Evolutionary conservation across 2,113 vertebrate species (phyloP), one percentile per base, ranked within the genome.

Genomic region (Euleptes europaea): DNA sequence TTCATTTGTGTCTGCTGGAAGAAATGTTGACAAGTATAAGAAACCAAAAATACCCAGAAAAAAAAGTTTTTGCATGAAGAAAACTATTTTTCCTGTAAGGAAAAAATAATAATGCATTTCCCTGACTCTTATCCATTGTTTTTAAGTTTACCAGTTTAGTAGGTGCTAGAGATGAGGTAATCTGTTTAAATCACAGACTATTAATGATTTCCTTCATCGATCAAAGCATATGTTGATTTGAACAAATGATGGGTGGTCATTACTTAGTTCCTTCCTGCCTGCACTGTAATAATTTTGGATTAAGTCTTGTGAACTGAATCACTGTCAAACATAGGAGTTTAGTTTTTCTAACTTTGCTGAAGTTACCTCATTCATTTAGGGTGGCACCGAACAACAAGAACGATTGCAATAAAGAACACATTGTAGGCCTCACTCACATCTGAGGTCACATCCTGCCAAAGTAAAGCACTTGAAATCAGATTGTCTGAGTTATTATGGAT

Each of bases 1-100:
- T 92, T 96, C 94, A 78, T 92, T 95, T 95, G 94, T 94, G 93
- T 94, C 95, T 97, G 96, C 91, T 96, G 96, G 94, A 96, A 96
- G 93, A 96, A 96, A 97, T 87, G 44, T 90, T 92, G 93, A 96
- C 90, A 95, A 92, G 95, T 92, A 89, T 90, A 94, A 94, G 85
- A 91, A 3, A 90, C 60, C 1, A 86, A 88, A 90, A 82, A 12
- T 67, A n/a, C 71, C 40, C 91, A 88, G 92, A 95, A 91, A 93
- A n/a, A 90, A 93, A 83, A 80, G 83, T 85, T 89, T 84, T 84
- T 87, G 90, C 67, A 72, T 63, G 89, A 90, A 82, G 85, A 92
- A 90, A 88, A 82, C 11, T 82, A 85, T 90, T 75, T 90, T 17
- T 75, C 85, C 76, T 88, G 87, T 35, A 93, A 74, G 79, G 73